Conservation (phyloP, 2,888 invertebrate species). For the Entomobrya multifasciata region DNA sequence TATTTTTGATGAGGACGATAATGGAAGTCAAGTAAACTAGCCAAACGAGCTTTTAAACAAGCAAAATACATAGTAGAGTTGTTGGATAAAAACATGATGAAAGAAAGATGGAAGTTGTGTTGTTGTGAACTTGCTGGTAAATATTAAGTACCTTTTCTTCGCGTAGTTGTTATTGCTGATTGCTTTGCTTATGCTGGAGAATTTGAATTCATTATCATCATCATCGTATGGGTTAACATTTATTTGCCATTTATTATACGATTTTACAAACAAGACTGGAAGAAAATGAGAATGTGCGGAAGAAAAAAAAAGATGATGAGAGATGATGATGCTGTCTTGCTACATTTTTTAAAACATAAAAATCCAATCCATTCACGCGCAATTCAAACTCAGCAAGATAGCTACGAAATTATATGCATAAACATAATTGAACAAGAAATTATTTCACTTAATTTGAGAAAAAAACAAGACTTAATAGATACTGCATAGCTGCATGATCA, state of each 20-base stretch:
- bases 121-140: neutral
- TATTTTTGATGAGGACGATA: constrained; percentile 39
- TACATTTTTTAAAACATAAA: too few relatives aligned
- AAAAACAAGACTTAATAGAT: constrained; percentile 1
- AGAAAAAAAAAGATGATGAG: constrained; percentile 6
- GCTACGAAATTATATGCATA: too few relatives aligned
- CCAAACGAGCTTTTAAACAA: constrained; percentile 69
- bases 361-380: too few relatives aligned
- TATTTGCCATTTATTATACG: constrained; percentile 70
- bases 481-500: too few relatives aligned
- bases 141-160: constrained; percentile 19
- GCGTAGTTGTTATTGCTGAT: constrained; percentile 28
- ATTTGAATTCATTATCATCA: constrained; percentile 65
- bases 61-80: constrained; percentile 41
- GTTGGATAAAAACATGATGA: constrained; percentile 49
- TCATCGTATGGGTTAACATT: constrained; percentile 49
- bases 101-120: neutral
- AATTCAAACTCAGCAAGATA: too few relatives aligned
- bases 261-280: constrained; percentile 67
- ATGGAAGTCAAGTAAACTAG: constrained; percentile 67
- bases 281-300: neutral
- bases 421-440: too few relatives aligned
- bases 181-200: constrained; percentile 41
- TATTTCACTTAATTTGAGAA: too few relatives aligned
- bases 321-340: too few relatives aligned